phyloP scores from a whole-genome alignment of 2,113 vertebrate genomes.

The Sterrhoptilus dennistouni region DNA sequence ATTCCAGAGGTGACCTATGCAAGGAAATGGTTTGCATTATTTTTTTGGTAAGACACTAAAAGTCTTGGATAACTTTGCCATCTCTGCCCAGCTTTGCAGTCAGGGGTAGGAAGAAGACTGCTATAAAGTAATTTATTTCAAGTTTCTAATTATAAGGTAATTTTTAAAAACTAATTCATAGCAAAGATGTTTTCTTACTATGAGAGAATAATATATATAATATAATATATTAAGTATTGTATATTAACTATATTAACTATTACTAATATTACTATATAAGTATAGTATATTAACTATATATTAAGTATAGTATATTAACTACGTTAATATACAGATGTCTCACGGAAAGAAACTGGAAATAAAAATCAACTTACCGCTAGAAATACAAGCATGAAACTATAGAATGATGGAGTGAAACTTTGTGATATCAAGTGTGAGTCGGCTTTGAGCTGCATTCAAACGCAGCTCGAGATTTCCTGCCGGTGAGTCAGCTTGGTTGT shows the following conservation, averaged over 20 bases:
- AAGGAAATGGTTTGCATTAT: fast-evolving
- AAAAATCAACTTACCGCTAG: constrained; percentile 43
- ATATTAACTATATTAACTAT: too few relatives aligned
- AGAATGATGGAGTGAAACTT: background rate
- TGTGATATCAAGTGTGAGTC: background rate
- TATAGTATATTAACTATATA: too few relatives aligned
- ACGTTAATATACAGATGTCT: background rate
- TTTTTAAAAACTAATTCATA: background rate
- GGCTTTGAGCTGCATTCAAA: background rate
- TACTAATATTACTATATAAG: too few relatives aligned
- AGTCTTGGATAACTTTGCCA: background rate
- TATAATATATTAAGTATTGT: too few relatives aligned
- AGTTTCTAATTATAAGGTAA: background rate
- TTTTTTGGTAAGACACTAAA: background rate
- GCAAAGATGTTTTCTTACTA: background rate
- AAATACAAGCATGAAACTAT: fast-evolving
- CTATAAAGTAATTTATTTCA: background rate
- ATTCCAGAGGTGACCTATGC: background rate
- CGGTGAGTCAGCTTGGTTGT: background rate
- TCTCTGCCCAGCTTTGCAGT: background rate
- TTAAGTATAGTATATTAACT: background rate
- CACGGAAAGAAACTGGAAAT: background rate
- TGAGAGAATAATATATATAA: background rate
- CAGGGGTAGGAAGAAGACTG: background rate
- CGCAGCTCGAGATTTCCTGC: background rate